Evolutionary conservation across 2,888 invertebrate genomes (phyloP), one percentile per base, ranked within the genome.

Genomic region (Erynnis tages): DNA sequence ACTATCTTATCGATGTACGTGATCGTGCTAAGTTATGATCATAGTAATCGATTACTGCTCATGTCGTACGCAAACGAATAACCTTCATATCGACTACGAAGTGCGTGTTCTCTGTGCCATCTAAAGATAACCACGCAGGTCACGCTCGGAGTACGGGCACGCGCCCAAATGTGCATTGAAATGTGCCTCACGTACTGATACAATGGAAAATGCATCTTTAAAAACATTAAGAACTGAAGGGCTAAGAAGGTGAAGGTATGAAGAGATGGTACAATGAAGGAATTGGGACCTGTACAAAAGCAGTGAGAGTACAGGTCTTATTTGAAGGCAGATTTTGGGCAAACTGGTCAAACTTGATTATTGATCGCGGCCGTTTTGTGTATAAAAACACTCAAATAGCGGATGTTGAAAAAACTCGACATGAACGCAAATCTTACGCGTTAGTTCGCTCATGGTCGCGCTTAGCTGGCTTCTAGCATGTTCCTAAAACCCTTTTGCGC

Each of bases 51-150:
- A n/a, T n/a, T n/a, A n/a, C n/a, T n/a, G n/a, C n/a, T 21, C 4
- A 21, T 21, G 3, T 21, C 21, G 21, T 21, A 21, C 21, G 5
- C 21, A 21, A 4, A 5, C 21, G 5, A 3, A 10, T 29, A 29
- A 29, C 29, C n/a, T 29, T 29, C 29, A 8, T 10, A 8, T 8
- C 25, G 34, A 34, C 6, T 16, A 2, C 25, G 5, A n/a, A 37
- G 35, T 59, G 60, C 63, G 69, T 73, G 79, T 76, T 77, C 78
- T 79, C 78, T 76, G 46, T 40, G 66, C 65, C 63, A 62, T 63
- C 82, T 82, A 84, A 82, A 84, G 83, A 84, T 84, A 83, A 10
- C 3, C 3, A 57, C 61, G 55, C 67, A 68, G 79, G 76, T 80
- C 81, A 76, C 62, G 62, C 57, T 54, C 57, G 64, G 60, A 16